A percentile compares a stretch with the other conserved stretches of the same genome.
Conservation (phyloP, 2,797 vertebrate species). For the Graptemys geographica region DNA sequence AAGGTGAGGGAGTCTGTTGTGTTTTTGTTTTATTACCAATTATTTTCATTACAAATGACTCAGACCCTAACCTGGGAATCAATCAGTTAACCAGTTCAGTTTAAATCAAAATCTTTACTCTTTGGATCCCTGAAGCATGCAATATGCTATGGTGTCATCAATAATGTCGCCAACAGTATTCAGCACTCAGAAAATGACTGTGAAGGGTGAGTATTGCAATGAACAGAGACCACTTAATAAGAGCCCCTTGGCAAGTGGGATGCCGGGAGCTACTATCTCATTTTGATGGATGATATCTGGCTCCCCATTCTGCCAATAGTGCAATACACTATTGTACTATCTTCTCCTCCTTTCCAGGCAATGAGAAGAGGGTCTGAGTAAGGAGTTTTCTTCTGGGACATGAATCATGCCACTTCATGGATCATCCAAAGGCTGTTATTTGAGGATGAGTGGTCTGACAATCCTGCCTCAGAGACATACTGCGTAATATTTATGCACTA, state of each 20-base stretch:
- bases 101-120: not conserved
- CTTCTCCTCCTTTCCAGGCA: not conserved
- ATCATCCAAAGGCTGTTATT: not conserved
- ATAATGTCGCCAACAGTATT: not conserved
- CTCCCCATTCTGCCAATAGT: not conserved
- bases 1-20: constrained; percentile 8
- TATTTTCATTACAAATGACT: constrained; percentile 20
- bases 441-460: not conserved
- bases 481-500: not conserved
- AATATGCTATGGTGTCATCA: not conserved
- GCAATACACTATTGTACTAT: not conserved
- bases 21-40: not conserved
- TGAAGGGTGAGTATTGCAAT: not conserved
- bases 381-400: constrained; percentile 10
- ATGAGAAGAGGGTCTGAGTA: constrained; percentile 37
- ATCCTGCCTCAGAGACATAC: not conserved
- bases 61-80: constrained; percentile 8
- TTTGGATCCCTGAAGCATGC: not conserved
- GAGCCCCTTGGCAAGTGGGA: not conserved
- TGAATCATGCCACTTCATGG: not conserved
- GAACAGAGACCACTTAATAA: not conserved
- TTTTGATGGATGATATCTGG: not conserved
- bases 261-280: not conserved
- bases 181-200: not conserved
- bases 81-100: constrained; percentile 13